These are phyloP conservation scores for Peromyscus nudipes DNA, from an alignment of 2,797 vertebrate genomes.

Conservation along the genomic window DNA sequence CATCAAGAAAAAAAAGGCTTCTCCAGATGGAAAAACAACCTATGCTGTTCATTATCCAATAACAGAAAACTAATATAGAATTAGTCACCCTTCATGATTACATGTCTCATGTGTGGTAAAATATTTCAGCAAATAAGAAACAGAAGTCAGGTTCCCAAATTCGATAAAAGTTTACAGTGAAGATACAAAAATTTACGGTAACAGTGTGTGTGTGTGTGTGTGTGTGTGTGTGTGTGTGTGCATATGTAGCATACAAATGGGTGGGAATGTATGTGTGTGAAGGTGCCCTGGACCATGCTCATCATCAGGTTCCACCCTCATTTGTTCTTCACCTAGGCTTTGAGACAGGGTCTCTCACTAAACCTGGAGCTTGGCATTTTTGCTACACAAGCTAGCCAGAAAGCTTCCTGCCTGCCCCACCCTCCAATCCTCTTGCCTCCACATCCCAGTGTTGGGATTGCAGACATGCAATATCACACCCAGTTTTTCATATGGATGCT, in stretches of 20 bases:
- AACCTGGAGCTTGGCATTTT: neutral
- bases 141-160: conserved; percentile 1
- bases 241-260: neutral
- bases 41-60: neutral
- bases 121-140: conserved; percentile 10
- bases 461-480: neutral
- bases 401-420: neutral
- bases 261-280: neutral
- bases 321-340: neutral
- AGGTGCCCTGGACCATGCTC: neutral
- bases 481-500: neutral
- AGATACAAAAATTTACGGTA: neutral
- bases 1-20: neutral
- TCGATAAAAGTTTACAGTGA: neutral
- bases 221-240: neutral
- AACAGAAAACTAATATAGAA: neutral
- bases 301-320: neutral
- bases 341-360: neutral
- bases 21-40: neutral
- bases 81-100: neutral
- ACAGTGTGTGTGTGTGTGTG: neutral
- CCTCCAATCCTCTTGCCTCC: neutral
- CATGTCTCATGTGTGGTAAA: neutral
- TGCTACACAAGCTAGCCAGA: neutral
- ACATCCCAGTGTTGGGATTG: neutral